Evolutionary conservation across 2,888 invertebrate species (phyloP).

Genomic region (Dusona sp.): DNA sequence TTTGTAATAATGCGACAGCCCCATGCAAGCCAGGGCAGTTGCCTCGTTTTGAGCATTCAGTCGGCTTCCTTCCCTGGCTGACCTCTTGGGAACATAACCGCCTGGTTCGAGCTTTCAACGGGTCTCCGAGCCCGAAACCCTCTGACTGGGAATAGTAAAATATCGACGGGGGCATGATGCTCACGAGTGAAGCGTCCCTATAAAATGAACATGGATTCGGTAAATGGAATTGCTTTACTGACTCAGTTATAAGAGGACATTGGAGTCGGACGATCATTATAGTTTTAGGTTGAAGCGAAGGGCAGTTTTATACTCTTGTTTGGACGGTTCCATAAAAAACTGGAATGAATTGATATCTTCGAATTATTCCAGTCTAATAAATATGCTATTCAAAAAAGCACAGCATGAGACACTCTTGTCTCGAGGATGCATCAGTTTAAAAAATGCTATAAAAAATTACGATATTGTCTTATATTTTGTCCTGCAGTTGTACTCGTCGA

Average conservation of each 20-base stretch:
- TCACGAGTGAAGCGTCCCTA: neutral
- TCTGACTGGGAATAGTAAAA: neutral
- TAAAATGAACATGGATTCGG: neutral
- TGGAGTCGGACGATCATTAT: neutral
- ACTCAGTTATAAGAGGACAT: neutral
- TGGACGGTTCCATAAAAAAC: neutral
- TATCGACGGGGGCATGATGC: neutral
- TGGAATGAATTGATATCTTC: neutral
- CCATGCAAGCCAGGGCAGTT: slow-evolving; percentile 39
- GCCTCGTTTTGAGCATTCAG: slow-evolving; percentile 62
- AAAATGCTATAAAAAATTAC: slow-evolving; percentile 10
- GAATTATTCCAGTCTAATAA: neutral
- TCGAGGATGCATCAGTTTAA: neutral
- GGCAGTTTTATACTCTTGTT: neutral
- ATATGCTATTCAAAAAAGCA: neutral
- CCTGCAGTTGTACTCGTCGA: neutral
- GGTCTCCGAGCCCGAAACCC: slow-evolving; percentile 1
- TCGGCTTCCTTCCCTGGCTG: slow-evolving; percentile 61
- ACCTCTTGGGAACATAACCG: slow-evolving; percentile 24
- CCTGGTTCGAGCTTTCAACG: slow-evolving; percentile 31
- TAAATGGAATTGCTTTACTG: neutral
- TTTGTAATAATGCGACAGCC: slow-evolving; percentile 70
- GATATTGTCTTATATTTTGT: neutral
- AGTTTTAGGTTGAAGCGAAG: neutral
- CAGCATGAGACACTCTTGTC: neutral